phyloP scores from a whole-genome alignment of 1,140 invertebrate species.

The Drosophila burlai region DNA sequence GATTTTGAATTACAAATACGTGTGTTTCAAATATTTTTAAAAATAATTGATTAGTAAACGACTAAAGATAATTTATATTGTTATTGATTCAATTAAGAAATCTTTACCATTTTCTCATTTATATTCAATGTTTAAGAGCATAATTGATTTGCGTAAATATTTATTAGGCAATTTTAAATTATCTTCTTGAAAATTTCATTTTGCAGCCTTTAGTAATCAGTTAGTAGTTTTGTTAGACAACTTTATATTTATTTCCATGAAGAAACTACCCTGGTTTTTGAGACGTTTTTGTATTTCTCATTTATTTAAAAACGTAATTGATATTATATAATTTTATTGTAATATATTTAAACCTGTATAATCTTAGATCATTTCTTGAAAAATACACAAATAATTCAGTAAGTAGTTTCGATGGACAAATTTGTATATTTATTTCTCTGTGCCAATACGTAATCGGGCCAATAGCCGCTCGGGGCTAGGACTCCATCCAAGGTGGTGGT shows the following conservation, averaged over 20 bases:
- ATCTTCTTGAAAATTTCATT: background rate
- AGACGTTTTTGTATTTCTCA: too few species aligned
- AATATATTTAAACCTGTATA: background rate
- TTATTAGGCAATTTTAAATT: background rate
- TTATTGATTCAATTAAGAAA: background rate
- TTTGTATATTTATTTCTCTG: constrained; percentile 9
- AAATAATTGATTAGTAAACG: background rate
- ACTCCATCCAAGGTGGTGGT: constrained; percentile 20
- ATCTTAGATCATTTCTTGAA: too few species aligned
- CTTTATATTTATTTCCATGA: too few species aligned
- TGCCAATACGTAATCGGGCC: constrained; percentile 8
- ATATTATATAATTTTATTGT: background rate
- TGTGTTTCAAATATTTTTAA: background rate
- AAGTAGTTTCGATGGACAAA: background rate
- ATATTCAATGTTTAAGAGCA: background rate
- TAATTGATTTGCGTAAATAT: background rate
- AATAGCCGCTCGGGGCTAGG: constrained; percentile 16
- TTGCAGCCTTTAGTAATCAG: too few species aligned
- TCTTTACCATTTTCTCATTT: too few species aligned
- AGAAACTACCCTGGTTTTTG: too few species aligned
- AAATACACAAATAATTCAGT: background rate
- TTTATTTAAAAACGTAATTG: too few species aligned
- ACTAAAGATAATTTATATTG: background rate
- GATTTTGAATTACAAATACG: background rate
- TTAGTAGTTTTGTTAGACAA: too few species aligned